phyloP scores from a whole-genome alignment of 1,140 invertebrate genomes.

The Rhysida immarginata region DNA sequence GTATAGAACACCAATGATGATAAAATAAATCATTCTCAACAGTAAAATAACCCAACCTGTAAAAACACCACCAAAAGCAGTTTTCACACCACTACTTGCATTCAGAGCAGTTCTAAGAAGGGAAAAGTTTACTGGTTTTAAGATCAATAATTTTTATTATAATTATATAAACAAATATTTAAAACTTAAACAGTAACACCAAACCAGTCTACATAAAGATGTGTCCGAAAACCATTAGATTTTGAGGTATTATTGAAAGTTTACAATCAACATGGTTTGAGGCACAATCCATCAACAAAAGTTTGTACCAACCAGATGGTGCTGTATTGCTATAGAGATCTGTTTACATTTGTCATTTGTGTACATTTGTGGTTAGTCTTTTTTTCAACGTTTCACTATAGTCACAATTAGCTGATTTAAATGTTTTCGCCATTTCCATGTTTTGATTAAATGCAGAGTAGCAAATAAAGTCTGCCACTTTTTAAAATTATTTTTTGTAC shows the following conservation, averaged over 20 bases:
- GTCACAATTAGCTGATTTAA: neutral
- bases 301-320: neutral
- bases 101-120: conserved; percentile 84
- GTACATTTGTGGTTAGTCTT: too few species aligned
- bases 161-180: neutral
- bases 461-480: too few species aligned
- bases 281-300: too few species aligned
- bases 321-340: neutral
- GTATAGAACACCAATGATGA: neutral
- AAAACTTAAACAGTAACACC: neutral
- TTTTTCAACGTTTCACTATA: neutral
- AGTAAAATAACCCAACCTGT: conserved; percentile 42
- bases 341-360: too few species aligned
- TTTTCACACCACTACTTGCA: conserved; percentile 78
- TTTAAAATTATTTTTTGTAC: too few species aligned
- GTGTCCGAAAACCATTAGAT: too few species aligned
- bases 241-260: too few species aligned
- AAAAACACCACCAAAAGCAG: conserved; percentile 70
- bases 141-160: neutral
- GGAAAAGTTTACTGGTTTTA: conserved; percentile 39
- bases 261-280: too few species aligned
- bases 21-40: too few species aligned
- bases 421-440: too few species aligned
- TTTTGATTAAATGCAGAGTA: too few species aligned
- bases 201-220: neutral